Evolutionary conservation across 2,888 invertebrate genomes (phyloP).

Genomic region (Xestia sexstrigata): DNA sequence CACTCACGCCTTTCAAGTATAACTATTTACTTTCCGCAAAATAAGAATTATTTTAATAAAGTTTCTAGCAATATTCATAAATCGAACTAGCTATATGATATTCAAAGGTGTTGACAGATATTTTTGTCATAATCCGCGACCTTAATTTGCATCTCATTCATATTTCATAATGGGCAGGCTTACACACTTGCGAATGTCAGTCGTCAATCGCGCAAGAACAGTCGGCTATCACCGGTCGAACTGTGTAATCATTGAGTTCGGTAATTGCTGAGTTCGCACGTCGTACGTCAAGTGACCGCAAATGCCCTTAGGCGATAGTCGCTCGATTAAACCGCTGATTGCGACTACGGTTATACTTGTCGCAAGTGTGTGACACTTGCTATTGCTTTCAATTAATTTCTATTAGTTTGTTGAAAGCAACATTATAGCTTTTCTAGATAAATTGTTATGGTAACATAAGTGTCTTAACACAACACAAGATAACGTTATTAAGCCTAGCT

Average conservation of each 20-base stretch:
- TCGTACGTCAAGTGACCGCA: conserved; percentile 77
- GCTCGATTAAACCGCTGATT: conserved; percentile 69
- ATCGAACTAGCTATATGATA: conserved; percentile 10
- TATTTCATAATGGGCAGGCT: conserved; percentile 38
- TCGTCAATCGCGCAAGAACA: conserved; percentile 52
- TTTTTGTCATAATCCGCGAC: conserved; percentile 38
- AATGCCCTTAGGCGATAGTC: conserved; percentile 70
- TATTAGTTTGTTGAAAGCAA: conserved; percentile 24
- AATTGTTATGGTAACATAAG: not conserved
- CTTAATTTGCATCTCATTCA: conserved; percentile 46
- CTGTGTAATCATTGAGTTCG: conserved; percentile 71
- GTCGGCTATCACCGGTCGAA: conserved; percentile 51
- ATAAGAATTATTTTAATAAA: not conserved
- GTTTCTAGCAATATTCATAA: conserved; percentile 11
- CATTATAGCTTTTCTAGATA: not conserved
- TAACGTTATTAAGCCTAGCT: not conserved
- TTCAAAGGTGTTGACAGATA: conserved; percentile 31
- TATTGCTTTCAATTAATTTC: conserved; percentile 51
- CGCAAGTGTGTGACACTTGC: conserved; percentile 50
- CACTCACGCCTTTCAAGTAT: not conserved
- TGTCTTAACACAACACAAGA: not conserved
- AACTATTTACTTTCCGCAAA: not conserved
- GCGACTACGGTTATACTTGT: conserved; percentile 63
- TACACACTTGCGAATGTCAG: conserved; percentile 53
- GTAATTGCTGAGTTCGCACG: conserved; percentile 84